These are phyloP conservation scores for Pionites leucogaster DNA, from an alignment of 2,113 vertebrate genomes.

Conservation along the genomic window DNA sequence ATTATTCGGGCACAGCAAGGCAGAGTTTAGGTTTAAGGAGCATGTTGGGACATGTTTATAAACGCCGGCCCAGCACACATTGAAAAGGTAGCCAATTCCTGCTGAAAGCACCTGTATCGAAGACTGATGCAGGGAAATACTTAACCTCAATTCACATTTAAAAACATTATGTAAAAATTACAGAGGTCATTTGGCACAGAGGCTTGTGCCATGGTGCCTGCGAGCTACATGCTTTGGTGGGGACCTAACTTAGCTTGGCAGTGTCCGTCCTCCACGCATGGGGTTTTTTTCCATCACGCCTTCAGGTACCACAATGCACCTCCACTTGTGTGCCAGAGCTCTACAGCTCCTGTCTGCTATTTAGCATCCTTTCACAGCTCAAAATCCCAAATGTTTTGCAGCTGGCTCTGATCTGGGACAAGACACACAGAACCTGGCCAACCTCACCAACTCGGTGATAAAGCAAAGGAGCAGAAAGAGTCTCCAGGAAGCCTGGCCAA, in stretches of 20 bases:
- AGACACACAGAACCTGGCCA: background rate
- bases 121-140: background rate
- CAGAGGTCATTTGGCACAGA: background rate
- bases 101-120: background rate
- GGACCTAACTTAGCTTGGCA: background rate
- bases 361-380: background rate
- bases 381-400: background rate
- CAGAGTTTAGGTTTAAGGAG: background rate
- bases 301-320: background rate
- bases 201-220: background rate
- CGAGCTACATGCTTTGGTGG: background rate
- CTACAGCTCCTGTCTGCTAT: background rate
- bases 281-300: rapidly evolving
- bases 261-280: rapidly evolving
- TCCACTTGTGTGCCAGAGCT: background rate
- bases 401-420: background rate
- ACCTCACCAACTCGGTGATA: rapidly evolving
- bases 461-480: background rate
- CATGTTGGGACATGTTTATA: background rate
- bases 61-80: rapidly evolving
- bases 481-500: background rate
- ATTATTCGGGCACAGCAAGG: background rate
- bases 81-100: background rate
- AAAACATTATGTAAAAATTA: background rate
- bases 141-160: background rate